Conservation (phyloP, 2,888 invertebrate species). For the Parelbella ahira region DNA sequence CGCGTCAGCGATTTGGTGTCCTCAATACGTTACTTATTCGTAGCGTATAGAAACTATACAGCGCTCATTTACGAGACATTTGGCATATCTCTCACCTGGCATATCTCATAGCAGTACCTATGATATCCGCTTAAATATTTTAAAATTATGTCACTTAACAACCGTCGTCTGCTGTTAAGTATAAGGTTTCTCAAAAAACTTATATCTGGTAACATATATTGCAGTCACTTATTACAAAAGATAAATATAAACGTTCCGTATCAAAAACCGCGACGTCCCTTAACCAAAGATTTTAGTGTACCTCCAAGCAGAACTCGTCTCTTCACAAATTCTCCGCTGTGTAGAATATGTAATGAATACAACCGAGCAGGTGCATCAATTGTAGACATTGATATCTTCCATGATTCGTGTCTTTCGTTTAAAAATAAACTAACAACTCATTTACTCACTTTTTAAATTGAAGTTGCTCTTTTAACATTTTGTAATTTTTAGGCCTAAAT, state of each 20-base stretch:
- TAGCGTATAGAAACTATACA: constrained; percentile 27
- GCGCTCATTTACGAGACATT: constrained; percentile 23
- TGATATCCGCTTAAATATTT: constrained; percentile 9
- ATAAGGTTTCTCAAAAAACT: neutral
- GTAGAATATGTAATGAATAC: neutral
- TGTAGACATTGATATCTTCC: neutral
- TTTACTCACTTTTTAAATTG: neutral
- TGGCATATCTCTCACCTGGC: constrained; percentile 14
- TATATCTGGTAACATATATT: neutral
- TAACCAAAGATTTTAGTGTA: neutral
- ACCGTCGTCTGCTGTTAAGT: constrained; percentile 1
- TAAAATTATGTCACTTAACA: constrained; percentile 12
- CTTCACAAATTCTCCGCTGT: neutral
- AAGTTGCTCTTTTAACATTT: too few relatives aligned
- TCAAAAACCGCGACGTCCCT: neutral
- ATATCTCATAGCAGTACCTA: constrained; percentile 14
- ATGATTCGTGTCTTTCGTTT: neutral
- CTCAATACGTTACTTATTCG: constrained; percentile 10
- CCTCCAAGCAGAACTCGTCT: neutral
- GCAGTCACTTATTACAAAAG: neutral
- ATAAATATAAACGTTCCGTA: constrained; percentile 3
- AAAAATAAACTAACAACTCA: too few relatives aligned
- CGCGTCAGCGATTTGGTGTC: constrained; percentile 16
- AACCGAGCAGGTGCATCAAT: neutral
- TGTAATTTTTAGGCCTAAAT: too few relatives aligned